Conservation (phyloP, 2,888 invertebrate species). For the Nomada fabriciana region DNA sequence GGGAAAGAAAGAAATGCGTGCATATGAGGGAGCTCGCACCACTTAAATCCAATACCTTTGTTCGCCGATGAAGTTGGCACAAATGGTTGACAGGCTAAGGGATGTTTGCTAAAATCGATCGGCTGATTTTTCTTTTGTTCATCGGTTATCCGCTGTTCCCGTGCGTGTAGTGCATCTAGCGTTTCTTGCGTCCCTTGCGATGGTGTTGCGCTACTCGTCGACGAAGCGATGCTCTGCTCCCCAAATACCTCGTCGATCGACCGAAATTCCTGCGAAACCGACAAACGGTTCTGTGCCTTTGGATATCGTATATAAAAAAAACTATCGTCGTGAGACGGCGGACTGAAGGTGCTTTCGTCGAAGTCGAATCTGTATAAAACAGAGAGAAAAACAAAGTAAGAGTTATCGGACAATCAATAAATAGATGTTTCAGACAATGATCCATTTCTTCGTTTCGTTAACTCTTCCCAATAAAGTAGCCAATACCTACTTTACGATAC, state of each 20-base stretch:
- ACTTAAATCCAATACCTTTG: conserved; percentile 67
- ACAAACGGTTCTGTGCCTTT: conserved; percentile 65
- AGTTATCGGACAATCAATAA: no score
- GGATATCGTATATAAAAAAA: conserved; percentile 89
- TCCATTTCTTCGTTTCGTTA: no score
- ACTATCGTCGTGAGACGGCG: conserved; percentile 90
- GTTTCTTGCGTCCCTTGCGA: no score
- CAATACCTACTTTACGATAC: no score
- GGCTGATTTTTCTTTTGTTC: conserved; percentile 54
- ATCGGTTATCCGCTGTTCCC: neutral
- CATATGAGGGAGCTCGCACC: neutral
- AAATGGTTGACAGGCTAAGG: conserved; percentile 87
- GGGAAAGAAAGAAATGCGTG: neutral
- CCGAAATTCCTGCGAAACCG: conserved; percentile 72
- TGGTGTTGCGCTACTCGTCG: conserved; percentile 37
- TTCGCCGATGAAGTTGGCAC: conserved; percentile 68
- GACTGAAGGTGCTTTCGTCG: conserved; percentile 87
- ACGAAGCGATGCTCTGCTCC: conserved; percentile 61
- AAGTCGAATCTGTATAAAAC: conserved; percentile 85
- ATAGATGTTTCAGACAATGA: no score
- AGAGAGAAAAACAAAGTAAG: neutral
- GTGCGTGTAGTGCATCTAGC: neutral
- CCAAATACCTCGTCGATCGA: conserved; percentile 75
- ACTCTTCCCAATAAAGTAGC: no score
- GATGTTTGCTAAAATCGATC: conserved; percentile 87